Base-by-base conservation (phyloP, 1,140 invertebrate species). In the Hydropsyche tenuis region DNA sequence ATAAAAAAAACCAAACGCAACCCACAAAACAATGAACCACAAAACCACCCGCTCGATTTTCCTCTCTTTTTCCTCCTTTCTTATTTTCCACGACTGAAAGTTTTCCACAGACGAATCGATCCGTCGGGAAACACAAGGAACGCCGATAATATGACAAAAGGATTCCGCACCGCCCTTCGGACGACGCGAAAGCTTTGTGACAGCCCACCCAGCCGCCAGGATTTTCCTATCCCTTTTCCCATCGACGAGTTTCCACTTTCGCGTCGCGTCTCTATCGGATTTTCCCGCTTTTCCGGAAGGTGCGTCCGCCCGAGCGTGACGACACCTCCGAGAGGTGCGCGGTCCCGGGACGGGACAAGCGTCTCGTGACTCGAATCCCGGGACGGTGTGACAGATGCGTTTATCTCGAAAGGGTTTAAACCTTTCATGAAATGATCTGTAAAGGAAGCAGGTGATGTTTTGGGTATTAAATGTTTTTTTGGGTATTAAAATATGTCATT, bases 121-220 rank as follows among this genome's bases (percentile, higher is more conserved):
- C 56, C 56, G 20, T 4, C 9, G 42, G 42, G 16, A 65, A 65
- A 65, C 30, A 65, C 63, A 65, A 65, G 42, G 23, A 65, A 22
- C 30, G n/a, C 16, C 20, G 63, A 65, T 65, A 65, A 65, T 65
- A 65, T 60, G 56, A 65, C 63, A 48, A 68, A 68, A 68, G 65
- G 42, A 68, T 56, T 70, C 48, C 18, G 11, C 14, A n/a, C n/a
- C n/a, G n/a, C n/a, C n/a, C n/a, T n/a, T 70, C 37, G 25, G 23
- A 42, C 9, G 20, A 43, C 68, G 43, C 30, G 51, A 70, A 70
- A 70, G 68, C 68, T 53, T 60, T 70, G 68, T 70, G 68, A 70
- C 68, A 70, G 68, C 23, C 56, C 25, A 25, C 27, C 48, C 65
- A 14, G 65, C 27, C 23, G 43, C 30, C 30, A 3, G 30, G 56